These are phyloP conservation scores for Hyposoter dolosus DNA, from an alignment of 2,888 invertebrate species.

Conservation along the genomic window DNA sequence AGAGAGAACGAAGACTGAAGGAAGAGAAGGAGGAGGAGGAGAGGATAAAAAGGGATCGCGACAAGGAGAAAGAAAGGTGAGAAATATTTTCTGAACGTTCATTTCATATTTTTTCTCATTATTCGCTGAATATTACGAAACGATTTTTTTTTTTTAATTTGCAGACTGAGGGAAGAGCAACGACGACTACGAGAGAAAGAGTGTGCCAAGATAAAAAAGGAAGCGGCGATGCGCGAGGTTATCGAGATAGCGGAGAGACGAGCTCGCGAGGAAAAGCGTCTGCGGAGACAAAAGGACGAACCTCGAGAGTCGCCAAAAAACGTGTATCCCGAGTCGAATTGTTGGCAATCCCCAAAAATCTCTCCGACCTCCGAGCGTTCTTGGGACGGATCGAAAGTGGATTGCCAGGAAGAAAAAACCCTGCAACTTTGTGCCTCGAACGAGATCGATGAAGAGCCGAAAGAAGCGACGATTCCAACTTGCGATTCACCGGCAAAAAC, in stretches of 20 bases:
- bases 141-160: background rate
- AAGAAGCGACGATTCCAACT: background rate
- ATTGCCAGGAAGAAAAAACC: background rate
- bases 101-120: background rate
- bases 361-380: constrained; percentile 8
- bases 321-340: constrained; percentile 39
- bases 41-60: constrained; percentile 90
- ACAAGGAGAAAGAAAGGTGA: constrained; percentile 82
- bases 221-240: constrained; percentile 91
- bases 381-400: background rate
- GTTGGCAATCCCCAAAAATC: constrained; percentile 54
- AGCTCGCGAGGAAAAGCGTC: constrained; percentile 88
- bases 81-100: background rate
- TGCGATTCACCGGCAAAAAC: background rate
- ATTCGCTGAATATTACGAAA: background rate
- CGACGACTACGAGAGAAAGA: constrained; percentile 89
- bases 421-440: background rate
- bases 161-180: constrained; percentile 89
- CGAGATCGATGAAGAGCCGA: background rate
- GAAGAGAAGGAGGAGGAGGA: constrained; percentile 94
- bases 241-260: constrained; percentile 90
- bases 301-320: constrained; percentile 45
- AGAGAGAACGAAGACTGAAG: constrained; percentile 89
- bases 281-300: constrained; percentile 74
- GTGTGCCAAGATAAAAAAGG: constrained; percentile 90